Evolutionary conservation across 2,888 invertebrate species (phyloP), one percentile per base, ranked within the genome.

Genomic region (Agonopterix heracliana): DNA sequence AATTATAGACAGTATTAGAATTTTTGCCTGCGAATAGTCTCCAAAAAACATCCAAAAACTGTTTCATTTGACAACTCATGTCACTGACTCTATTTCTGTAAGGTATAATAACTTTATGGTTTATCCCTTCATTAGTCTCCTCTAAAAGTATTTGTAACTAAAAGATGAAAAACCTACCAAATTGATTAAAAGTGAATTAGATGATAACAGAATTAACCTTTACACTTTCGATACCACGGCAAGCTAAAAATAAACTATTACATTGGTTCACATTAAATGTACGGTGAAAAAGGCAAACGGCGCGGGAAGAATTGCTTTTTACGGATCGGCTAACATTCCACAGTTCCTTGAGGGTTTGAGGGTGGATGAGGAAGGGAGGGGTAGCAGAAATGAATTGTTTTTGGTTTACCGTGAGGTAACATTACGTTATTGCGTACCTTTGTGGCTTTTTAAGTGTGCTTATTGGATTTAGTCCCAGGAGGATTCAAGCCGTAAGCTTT

Each of bases 291-390:
- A 78, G 75, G 74, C 74, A 78, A 84, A 84, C 81, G 78, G 74
- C 58, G 76, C 78, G 81, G 68, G 76, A 78, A 78, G 80, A 83
- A 85, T 84, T 81, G 81, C 81, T 81, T 82, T 84, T 85, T 80
- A 83, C 82, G 84, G 81, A 81, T 84, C 82, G 77, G 64, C 77
- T 80, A 78, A 65, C 81, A 77, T 78, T 74, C 75, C 81, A 67
- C 69, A 71, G 71, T 68, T 72, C 63, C 69, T 76, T 56, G 59
- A 60, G 65, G 64, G 62, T 54, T 51, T 51, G 60, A 59, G 59
- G 54, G 41, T 11, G 13, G 12, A 12, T 58, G 54, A 46, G 55
- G 52, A 56, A 53, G 50, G 51, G 51, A 59, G 55, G 64, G 48
- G 50, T 60, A 63, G 58, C 68, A 73, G 71, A 79, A 81, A 81